Percentiles rank a stretch among this genome's conserved stretches.
Conservation (phyloP, 2,888 invertebrate genomes). For the Xanthia icteritia region DNA sequence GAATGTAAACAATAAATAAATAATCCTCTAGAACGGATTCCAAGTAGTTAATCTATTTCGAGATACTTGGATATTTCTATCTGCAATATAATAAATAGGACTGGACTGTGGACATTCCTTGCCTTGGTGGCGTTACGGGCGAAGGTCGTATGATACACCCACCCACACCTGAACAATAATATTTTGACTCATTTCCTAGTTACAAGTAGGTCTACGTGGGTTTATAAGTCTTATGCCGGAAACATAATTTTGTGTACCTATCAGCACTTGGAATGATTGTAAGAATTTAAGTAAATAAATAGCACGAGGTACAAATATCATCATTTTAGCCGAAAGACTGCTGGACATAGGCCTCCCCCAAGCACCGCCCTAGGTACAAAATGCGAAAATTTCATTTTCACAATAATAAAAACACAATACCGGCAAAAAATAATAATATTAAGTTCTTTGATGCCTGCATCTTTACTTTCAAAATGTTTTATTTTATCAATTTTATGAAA, state of each 20-base stretch:
- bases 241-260: constrained; percentile 36
- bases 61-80: constrained; percentile 67
- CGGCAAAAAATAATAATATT: too few relatives aligned
- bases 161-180: constrained; percentile 80
- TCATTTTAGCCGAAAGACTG: too few relatives aligned
- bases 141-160: constrained; percentile 81
- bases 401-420: constrained; percentile 6
- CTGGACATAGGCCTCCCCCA: too few relatives aligned
- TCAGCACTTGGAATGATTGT: constrained; percentile 22
- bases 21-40: constrained; percentile 40
- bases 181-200: constrained; percentile 81
- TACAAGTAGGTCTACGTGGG: constrained; percentile 71
- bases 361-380: background rate
- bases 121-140: constrained; percentile 72
- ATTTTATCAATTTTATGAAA: background rate
- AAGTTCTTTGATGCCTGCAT: background rate
- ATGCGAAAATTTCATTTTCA: background rate
- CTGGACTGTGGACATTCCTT: constrained; percentile 78
- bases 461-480: background rate
- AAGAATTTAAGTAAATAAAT: constrained; percentile 10
- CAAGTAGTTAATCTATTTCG: constrained; percentile 69
- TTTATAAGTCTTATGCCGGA: constrained; percentile 37
- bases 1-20: constrained; percentile 47
- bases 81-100: constrained; percentile 73
- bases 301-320: background rate